Base-by-base conservation (phyloP, 2,113 vertebrate species). In the Triplophysa tibetana region DNA sequence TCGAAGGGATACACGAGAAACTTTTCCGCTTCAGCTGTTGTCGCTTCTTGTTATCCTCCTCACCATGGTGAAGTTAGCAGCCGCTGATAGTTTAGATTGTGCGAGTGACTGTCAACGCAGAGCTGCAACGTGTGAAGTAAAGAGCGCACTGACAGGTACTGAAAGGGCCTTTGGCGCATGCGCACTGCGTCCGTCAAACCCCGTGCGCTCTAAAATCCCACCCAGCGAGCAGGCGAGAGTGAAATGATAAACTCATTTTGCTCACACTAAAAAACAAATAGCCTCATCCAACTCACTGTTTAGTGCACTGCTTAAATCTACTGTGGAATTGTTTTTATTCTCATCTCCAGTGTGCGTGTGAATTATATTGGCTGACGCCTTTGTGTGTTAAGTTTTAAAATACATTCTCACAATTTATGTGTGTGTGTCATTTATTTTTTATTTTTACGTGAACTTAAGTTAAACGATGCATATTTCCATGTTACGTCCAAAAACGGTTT, bases 41-140 rank as follows among this genome's bases (percentile, higher is more conserved):
- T 82, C 77, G 63, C 76, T 70, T 81, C 69, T 79, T 82, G 83
- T 83, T 87, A 80, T 78, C 83, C 81, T 85, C 83, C 50, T 81
- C 82, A 88, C 82, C 84, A 85, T 83, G 17, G 81, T 85, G 84
- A 82, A 84, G 87, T 86, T 52, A 86, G 77, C 82, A 85, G 88
- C 68, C 84, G 68, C 81, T 84, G 88, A 78, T 85, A 86, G 73
- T 82, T 88, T 74, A 74, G 77, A 81, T 78, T 81, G 88, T 87
- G 83, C 89, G 87, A 92, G 88, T 93, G 91, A 81, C 86, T 83
- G 89, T 89, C 79, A 88, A 85, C 85, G 87, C 87, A 84, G 79
- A 81, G 84, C 78, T 80, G 90, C 91, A 85, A 87, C 93, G 84
- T 92, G 92, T 93, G 93, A 94, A 93, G 89, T 93, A 91, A 89